Base-by-base conservation (phyloP, 2,888 invertebrate genomes). In the Tanytarsus gracilentus region DNA sequence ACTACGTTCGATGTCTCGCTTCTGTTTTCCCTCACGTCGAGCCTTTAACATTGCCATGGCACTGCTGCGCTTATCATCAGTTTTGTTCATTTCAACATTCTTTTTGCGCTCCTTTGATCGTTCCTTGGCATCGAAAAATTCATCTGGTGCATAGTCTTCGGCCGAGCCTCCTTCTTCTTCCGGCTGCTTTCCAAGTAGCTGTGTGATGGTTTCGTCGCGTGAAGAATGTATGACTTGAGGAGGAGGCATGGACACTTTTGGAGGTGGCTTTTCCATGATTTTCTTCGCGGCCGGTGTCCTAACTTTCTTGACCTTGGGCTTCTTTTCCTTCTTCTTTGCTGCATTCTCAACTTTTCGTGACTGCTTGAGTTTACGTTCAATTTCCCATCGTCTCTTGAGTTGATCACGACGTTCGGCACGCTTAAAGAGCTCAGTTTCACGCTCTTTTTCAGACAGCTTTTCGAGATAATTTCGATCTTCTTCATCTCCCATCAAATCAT, bases 341-440 rank as follows among this genome's bases (percentile, higher is more conserved):
- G 80, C 80, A 64, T 80, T 77, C 72, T 88, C 88, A 53, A 85
- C 82, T 66, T 84, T 86, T 65, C 85, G 85, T 0, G 91, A 93
- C 64, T 91, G 78, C 23, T 91, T 82, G 2, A 97, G 76, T 70
- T 96, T 96, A 63, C 94, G 86, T 69, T 97, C 95, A 62, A 97
- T 96, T 72, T 97, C 96, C 83, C 95, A 96, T 66, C 89, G 82
- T 1, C 93, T 95, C 71, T 90, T 91, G 81, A 96, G 86, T 0
- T 89, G 83, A 71, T 98, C 96, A 66, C 97, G 79, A 68, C 93
- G 85, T 73, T 98, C 98, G 55, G 96, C 93, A 56, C 98, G 82
- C 71, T 96, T 94, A 72, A 92, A 99, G 66, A 99, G 87, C 74
- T 97, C 97, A 61, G 95, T 93, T 75, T 99, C 98, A 44, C 98